Percentiles rank a stretch among this genome's conserved stretches.
Evolutionary conservation across 2,888 invertebrate species (phyloP).

Genomic region (Euplexia lucipara): DNA sequence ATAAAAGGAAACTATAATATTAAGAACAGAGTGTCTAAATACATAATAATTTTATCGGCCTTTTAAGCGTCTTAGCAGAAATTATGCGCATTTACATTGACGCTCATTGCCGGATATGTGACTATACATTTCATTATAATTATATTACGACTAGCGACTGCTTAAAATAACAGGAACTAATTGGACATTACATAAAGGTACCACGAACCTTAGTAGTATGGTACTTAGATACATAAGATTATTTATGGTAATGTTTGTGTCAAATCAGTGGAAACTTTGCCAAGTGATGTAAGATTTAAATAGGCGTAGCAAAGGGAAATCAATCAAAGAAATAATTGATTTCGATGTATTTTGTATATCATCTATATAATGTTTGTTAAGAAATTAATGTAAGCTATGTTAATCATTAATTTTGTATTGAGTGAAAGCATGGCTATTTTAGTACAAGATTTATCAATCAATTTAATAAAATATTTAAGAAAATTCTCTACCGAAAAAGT

Average conservation of each 20-base stretch:
- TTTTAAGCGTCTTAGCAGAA: constrained; percentile 17
- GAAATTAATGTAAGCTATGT: neutral
- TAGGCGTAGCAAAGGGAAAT: constrained; percentile 6
- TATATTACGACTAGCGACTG: constrained; percentile 41
- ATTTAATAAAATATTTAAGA: neutral
- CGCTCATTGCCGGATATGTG: constrained; percentile 28
- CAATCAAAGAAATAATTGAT: constrained; percentile 12
- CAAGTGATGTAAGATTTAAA: constrained; percentile 35
- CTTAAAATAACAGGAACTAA: constrained; percentile 41
- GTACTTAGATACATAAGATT: constrained; percentile 37
- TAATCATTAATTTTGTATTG: constrained; percentile 12
- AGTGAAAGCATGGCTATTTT: constrained; percentile 20
- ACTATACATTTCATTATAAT: constrained; percentile 44
- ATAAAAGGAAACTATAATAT: constrained; percentile 7
- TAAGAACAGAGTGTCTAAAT: neutral
- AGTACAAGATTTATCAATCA: neutral
- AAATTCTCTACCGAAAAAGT: neutral
- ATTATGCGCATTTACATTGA: constrained; percentile 33
- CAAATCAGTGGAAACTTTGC: constrained; percentile 23
- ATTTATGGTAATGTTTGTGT: constrained; percentile 51
- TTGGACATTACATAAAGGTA: constrained; percentile 53
- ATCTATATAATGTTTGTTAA: constrained; percentile 1
- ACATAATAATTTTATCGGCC: constrained; percentile 22
- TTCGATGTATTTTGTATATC: neutral
- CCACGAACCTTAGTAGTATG: constrained; percentile 26